phyloP scores from a whole-genome alignment of 2,797 vertebrate species.

The Lindbergichthys nudifrons region DNA sequence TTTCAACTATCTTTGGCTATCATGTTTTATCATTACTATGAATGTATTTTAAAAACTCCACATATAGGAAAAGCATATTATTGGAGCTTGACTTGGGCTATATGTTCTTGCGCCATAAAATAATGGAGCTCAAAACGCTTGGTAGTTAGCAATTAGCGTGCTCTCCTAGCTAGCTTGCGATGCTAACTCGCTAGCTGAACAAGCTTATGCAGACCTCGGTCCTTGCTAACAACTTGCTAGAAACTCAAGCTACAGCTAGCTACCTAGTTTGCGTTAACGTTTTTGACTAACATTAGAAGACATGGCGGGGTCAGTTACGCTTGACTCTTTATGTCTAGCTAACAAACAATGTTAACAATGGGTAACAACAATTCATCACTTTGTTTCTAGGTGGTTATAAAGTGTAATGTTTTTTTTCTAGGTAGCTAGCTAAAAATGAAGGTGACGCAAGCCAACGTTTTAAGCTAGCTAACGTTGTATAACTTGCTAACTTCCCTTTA shows the following conservation, averaged over 20 bases:
- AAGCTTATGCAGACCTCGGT: too few species aligned
- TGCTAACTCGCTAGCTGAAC: too few species aligned
- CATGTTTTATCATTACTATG: not conserved
- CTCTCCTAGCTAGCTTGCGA: not conserved
- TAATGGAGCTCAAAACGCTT: not conserved
- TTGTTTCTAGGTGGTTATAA: too few species aligned
- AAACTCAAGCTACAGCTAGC: too few species aligned
- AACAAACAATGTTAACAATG: too few species aligned
- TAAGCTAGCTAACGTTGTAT: not conserved
- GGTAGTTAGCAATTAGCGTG: not conserved
- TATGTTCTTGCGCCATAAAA: not conserved
- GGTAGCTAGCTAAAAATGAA: not conserved
- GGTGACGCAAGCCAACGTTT: not conserved
- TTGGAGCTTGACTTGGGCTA: not conserved
- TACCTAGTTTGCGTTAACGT: too few species aligned
- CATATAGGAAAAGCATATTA: not conserved
- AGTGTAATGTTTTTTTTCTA: not conserved
- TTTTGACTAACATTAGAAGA: too few species aligned
- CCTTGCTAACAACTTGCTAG: too few species aligned
- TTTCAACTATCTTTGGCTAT: not conserved
- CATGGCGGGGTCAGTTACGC: too few species aligned
- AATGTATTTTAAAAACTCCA: not conserved
- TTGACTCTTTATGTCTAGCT: too few species aligned
- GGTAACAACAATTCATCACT: too few species aligned
- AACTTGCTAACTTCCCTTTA: fast-evolving